Percentiles rank a stretch among this genome's conserved stretches.
Conservation (phyloP, 1,140 invertebrate genomes). For the Scaptodrosophila lebanonensis region DNA sequence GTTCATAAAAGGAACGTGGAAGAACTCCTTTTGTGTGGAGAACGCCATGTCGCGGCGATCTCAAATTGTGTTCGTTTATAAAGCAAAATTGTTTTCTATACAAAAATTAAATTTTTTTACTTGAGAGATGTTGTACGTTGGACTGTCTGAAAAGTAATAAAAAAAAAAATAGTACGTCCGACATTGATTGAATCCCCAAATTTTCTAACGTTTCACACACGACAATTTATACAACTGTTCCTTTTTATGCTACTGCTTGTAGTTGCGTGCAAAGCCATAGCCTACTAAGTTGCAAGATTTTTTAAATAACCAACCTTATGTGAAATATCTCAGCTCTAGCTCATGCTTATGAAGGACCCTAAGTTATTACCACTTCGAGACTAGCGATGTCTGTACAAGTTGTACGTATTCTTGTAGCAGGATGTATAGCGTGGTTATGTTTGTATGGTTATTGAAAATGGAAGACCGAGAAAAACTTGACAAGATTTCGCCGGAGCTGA, state of each 20-base stretch:
- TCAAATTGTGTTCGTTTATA: conserved; percentile 1
- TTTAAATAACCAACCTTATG: too few species aligned
- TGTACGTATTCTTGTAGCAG: too few species aligned
- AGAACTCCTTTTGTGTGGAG: conserved; percentile 69
- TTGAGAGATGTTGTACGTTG: conserved; percentile 23
- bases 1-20: conserved; percentile 64
- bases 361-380: too few species aligned
- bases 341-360: too few species aligned
- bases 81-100: conserved; percentile 27
- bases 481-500: too few species aligned
- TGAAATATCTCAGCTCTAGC: too few species aligned
- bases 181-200: conserved; percentile 40
- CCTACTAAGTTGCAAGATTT: too few species aligned
- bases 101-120: conserved; percentile 26
- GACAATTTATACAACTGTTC: conserved; percentile 34
- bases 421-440: too few species aligned
- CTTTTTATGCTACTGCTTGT: conserved; percentile 13
- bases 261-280: too few species aligned
- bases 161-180: conserved; percentile 35
- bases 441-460: too few species aligned
- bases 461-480: too few species aligned
- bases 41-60: conserved; percentile 50
- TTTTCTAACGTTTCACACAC: conserved; percentile 23
- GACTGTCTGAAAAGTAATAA: conserved; percentile 33
- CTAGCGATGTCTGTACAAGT: too few species aligned